phyloP scores from a whole-genome alignment of 1,140 invertebrate genomes.

The Sesamia nonagrioides region DNA sequence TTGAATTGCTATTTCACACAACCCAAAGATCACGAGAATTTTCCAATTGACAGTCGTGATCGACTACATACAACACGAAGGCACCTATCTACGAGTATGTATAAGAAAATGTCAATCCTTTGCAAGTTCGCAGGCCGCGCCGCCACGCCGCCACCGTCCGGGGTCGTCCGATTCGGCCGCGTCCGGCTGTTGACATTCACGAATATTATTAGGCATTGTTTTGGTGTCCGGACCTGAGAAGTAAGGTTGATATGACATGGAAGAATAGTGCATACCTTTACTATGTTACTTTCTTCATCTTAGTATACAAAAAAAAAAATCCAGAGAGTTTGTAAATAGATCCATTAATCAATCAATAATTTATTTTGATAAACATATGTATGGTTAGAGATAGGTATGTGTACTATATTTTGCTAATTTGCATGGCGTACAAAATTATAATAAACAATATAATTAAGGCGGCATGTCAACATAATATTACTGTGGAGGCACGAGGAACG shows the following conservation, averaged over 20 bases:
- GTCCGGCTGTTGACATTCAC: slow-evolving; percentile 47
- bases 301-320: too few species aligned
- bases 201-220: slow-evolving; percentile 42
- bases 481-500: too few species aligned
- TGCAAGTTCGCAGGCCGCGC: slow-evolving; percentile 37
- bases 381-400: too few species aligned
- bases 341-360: too few species aligned
- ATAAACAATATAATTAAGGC: too few species aligned
- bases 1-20: slow-evolving; percentile 30
- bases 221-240: not conserved
- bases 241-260: not conserved
- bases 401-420: too few species aligned
- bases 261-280: not conserved
- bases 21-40: slow-evolving; percentile 32
- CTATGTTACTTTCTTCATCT: too few species aligned
- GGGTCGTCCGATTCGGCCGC: slow-evolving; percentile 22
- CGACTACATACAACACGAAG: not conserved
- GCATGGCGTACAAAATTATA: too few species aligned
- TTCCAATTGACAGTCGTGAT: slow-evolving; percentile 42
- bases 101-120: slow-evolving; percentile 37
- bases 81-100: not conserved
- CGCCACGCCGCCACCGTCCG: slow-evolving; percentile 7
- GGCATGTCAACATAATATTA: too few species aligned
- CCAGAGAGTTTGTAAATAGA: too few species aligned
- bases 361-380: too few species aligned